phyloP scores from a whole-genome alignment of 2,888 invertebrate genomes.

The Antheraea assamensis region DNA sequence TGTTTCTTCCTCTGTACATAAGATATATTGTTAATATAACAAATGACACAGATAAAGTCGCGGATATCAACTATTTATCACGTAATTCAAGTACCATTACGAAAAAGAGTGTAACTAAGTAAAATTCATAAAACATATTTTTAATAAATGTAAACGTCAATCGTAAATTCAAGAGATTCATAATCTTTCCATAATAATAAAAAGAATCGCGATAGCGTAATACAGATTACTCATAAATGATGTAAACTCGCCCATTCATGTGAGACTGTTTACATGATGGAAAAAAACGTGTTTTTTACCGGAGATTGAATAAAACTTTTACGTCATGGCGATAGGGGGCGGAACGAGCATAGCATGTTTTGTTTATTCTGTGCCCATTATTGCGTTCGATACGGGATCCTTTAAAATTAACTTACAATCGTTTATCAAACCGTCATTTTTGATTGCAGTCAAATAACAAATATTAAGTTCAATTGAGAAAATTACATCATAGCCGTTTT shows the following conservation, averaged over 20 bases:
- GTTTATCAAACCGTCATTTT: no score
- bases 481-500: no score
- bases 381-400: slow-evolving; percentile 27
- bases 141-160: slow-evolving; percentile 5
- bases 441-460: no score
- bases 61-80: no score
- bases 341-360: slow-evolving; percentile 49
- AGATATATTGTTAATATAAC: no score
- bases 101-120: not conserved
- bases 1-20: no score
- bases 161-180: slow-evolving; percentile 21
- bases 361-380: slow-evolving; percentile 34
- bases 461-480: no score
- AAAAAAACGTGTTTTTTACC: slow-evolving; percentile 39
- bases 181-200: not conserved
- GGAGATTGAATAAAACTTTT: slow-evolving; percentile 43
- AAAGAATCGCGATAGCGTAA: slow-evolving; percentile 21
- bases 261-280: slow-evolving; percentile 39
- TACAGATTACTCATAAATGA: slow-evolving; percentile 31
- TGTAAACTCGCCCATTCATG: slow-evolving; percentile 57
- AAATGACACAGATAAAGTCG: no score
- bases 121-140: not conserved
- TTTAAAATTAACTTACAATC: not conserved
- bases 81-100: no score
- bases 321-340: slow-evolving; percentile 45